Evolutionary conservation across 2,888 invertebrate species (phyloP), one percentile per base, ranked within the genome.

Genomic region (Lasioglossum morio): DNA sequence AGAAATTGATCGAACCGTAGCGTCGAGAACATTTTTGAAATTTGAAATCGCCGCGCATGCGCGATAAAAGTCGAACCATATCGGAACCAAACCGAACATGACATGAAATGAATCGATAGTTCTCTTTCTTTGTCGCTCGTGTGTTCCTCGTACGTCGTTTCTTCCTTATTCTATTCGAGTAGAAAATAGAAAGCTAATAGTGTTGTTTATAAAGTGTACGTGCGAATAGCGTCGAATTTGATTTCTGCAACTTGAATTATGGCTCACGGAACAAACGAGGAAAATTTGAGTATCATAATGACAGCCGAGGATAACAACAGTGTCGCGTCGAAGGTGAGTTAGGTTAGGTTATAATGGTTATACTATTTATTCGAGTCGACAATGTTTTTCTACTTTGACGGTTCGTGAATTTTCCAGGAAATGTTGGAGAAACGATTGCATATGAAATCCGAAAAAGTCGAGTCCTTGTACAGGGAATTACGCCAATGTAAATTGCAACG

Each of bases 381-480:
- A 66, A 34, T 63, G 12, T 19, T n/a, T 40, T 27, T 70, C n/a
- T n/a, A 14, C 12, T 60, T 23, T 1, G 12, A 30, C 23, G 19
- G 19, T 10, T 34, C 1, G 43, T 48, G 10, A 60, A 69, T 72
- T 76, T 76, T 37, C 14, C 81, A 92, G 82, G 75, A 81, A 27
- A 91, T 92, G 60, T 79, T 94, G 73, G 91, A 84, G 46, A 93
- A 92, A 82, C 98, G 98, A 95, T 95, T 98, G 43, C 97, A 98
- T 92, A 97, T 98, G 92, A 98, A 98, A 95, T 96, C 97, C 77
- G 98, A 98, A 95, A 98, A 98, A 4, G 94, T 98, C 60, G 95
- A 97, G n/a, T 97, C 98, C 85, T 96, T 98, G 94, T 97, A 97
- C 86, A 96, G 97, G 91, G 98, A 98, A 93, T 95, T 98, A 83